Evolutionary conservation across 2,797 vertebrate genomes (phyloP), one percentile per base, ranked within the genome.

Genomic region (Alectoris magna): DNA sequence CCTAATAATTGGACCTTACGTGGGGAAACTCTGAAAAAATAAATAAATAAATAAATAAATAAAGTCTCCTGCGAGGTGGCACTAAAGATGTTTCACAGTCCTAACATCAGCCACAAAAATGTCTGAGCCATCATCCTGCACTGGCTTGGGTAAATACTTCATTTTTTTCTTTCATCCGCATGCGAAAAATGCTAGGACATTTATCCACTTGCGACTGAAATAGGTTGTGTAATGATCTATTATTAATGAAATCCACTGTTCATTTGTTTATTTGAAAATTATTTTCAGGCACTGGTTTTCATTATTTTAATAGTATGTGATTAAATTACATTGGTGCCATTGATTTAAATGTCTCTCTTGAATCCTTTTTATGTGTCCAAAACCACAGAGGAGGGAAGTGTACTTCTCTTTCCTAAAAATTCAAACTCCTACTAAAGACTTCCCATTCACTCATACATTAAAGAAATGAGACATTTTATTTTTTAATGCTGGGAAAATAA

Each of bases 21-120:
- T 59, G 60, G 75, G 62, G 78, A 94, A 94, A 95, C 41, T 90
- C 78, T 93, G 91, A 93, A 91, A 93, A 92, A 95, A 73, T 23
- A 48, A 23, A 23, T 9, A 44, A 44, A 46, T 19, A 44, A 93
- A 93, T 92, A 92, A 95, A 73, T 7, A 93, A 94, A 94, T 80
- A 9, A 84, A 91, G 46, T 77, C 43, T 87, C 74, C 72, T 80
- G 49, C 93, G 89, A 95, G 92, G 89, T 93, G 73, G 36, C 87
- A 91, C 70, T 95, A 92, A 92, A 95, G 94, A 94, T 78, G 46
- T 84, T 95, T 90, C 1, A 0, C 79, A 90, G n/a, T 67, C 70
- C 67, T 84, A 56, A 81, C 79, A 88, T 13, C 46, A 86, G 90
- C 67, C 80, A 70, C 87, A 91, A 78, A 92, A 91, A 93, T 74